Base-by-base conservation (phyloP, 2,888 invertebrate species). In the Acleris sparsana region DNA sequence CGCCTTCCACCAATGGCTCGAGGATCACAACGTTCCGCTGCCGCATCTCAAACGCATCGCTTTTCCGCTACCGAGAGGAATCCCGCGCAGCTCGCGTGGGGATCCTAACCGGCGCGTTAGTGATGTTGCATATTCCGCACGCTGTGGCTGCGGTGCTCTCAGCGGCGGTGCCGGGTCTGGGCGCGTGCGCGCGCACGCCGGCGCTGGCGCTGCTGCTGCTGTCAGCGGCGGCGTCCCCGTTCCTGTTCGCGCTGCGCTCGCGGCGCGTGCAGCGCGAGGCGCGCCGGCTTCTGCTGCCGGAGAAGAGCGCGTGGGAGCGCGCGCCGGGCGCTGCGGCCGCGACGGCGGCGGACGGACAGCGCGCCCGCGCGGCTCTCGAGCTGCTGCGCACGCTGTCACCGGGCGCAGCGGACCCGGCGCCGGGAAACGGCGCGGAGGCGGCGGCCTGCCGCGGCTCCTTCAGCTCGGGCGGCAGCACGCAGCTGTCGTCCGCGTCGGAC, bases 41-140 rank as follows among this genome's bases (percentile, higher is more conserved):
- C 83, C 94, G 97, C 61, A 96, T 97, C 70, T 96, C 97, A 70
- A 97, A 97, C 81, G 97, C 97, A 39, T 96, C 96, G 53, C 93
- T 97, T 69, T 97, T 97, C 87, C 94, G 96, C 78, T 97, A 97
- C 82, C 94, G 97, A 62, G 98, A 98, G 82, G 98, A 98, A 88
- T 96, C 97, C 73, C 94, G 97, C 71, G 97, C 98, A 2, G 98
- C 97, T 9, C 95, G 97, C 72, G 97, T 98, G 60, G 92, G 92
- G 59, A 80, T 92, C 44, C 75, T 92, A 69, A 91, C 92, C 52
- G 97, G 97, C 79, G 95, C 95, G 56, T 85, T 96, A 70, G 96
- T 97, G 70, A 94, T 96, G 79, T 93, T 96, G 46, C 95, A 96
- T 57, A 94, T 96, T 70, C 95, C 96, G 33, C 95, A 96, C 70